Conservation (phyloP, 2,888 invertebrate genomes). For the Drosophila quinaria region DNA sequence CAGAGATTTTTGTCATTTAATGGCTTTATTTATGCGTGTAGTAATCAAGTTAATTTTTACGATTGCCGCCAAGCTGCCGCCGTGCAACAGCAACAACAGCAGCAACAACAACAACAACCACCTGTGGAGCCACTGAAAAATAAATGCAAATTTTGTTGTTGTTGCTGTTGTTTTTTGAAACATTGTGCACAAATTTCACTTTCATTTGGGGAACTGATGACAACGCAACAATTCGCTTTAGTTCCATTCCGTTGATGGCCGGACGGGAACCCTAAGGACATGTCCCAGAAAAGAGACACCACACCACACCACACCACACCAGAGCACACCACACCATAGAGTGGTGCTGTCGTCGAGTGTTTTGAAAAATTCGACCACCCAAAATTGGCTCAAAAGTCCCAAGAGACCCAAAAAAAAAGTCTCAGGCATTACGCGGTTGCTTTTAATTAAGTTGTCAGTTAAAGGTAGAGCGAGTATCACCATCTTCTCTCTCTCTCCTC, state of each 20-base stretch:
- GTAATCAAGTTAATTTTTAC: slow-evolving; percentile 81
- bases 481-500: not conserved
- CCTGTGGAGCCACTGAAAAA: slow-evolving; percentile 49
- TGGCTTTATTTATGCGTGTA: slow-evolving; percentile 80
- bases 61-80: slow-evolving; percentile 62
- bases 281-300: slow-evolving; percentile 18
- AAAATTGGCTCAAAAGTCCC: slow-evolving; percentile 13
- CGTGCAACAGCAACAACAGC: slow-evolving; percentile 45
- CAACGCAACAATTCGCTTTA: slow-evolving; percentile 37
- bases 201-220: slow-evolving; percentile 68
- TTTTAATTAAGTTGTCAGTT: slow-evolving; percentile 78
- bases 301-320: slow-evolving; percentile 2
- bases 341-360: slow-evolving; percentile 8
- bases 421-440: slow-evolving; percentile 11
- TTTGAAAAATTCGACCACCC: slow-evolving; percentile 43
- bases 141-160: slow-evolving; percentile 73
- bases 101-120: slow-evolving; percentile 18
- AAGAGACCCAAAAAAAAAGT: slow-evolving; percentile 1
- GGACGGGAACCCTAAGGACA: slow-evolving; percentile 58
- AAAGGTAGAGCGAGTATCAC: not conserved
- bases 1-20: slow-evolving; percentile 69
- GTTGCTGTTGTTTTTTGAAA: slow-evolving; percentile 29
- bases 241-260: slow-evolving; percentile 19
- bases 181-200: slow-evolving; percentile 67
- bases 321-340: slow-evolving; percentile 5